Percentiles rank a stretch among this genome's conserved stretches.
Evolutionary conservation across 2,797 vertebrate species (phyloP).

Genomic region (Taeniopygia guttata): DNA sequence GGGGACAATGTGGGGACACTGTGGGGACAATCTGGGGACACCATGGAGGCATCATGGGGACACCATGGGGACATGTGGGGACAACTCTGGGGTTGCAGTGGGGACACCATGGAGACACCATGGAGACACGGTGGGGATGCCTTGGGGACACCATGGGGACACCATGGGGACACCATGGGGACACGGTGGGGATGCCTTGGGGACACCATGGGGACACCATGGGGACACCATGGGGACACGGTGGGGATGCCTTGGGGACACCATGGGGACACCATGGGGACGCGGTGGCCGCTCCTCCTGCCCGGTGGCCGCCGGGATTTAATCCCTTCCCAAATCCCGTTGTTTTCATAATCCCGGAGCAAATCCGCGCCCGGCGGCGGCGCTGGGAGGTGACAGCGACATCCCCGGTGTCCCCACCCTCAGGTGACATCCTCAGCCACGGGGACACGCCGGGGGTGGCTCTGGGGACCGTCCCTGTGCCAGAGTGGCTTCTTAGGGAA

Average conservation of each 20-base stretch:
- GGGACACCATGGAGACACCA: no score
- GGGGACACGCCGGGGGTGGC: neutral
- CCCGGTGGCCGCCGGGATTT: neutral
- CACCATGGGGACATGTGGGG: neutral
- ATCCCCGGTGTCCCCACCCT: neutral
- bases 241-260: neutral
- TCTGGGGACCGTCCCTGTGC: neutral
- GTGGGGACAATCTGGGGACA: no score
- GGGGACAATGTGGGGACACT: no score
- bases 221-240: no score
- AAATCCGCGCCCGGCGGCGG: neutral
- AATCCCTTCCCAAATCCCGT: neutral
- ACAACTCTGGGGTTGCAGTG: no score
- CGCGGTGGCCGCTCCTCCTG: neutral
- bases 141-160: no score
- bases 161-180: no score
- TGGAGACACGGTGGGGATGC: no score
- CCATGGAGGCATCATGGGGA: no score
- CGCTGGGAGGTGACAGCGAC: neutral
- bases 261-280: neutral
- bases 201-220: no score
- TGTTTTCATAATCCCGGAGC: neutral
- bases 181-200: rapidly evolving
- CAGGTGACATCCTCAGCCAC: neutral
- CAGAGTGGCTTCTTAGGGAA: neutral